Conservation (phyloP, 2,797 vertebrate species). For the Podarcis lilfordi region DNA sequence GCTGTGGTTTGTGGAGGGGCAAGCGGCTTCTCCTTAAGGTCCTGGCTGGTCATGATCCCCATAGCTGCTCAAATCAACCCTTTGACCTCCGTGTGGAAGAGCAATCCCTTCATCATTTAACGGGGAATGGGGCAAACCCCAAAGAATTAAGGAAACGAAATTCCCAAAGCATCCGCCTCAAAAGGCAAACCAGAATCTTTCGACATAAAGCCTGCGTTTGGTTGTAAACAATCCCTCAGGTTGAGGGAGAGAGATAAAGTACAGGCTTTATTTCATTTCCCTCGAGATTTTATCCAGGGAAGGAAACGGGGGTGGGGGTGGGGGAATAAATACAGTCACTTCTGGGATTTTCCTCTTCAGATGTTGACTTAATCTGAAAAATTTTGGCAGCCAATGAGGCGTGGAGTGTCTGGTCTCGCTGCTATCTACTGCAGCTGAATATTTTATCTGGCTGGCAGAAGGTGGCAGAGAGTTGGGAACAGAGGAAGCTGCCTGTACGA, state of each 20-base stretch:
- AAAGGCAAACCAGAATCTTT: not conserved
- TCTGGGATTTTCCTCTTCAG: not conserved
- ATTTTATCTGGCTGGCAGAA: not conserved
- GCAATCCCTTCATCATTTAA: too few species aligned
- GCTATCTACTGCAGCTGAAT: not conserved
- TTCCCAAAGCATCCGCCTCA: not conserved
- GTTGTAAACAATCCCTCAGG: not conserved
- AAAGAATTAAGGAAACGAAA: too few species aligned
- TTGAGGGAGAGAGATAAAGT: not conserved
- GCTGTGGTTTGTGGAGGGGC: too few species aligned
- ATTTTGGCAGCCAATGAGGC: not conserved
- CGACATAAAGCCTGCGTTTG: not conserved
- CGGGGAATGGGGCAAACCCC: too few species aligned
- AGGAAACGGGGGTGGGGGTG: not conserved
- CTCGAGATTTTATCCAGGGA: not conserved
- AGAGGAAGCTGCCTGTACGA: too few species aligned
- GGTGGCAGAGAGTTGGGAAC: accelerated
- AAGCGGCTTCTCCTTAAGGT: too few species aligned
- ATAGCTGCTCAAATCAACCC: not conserved
- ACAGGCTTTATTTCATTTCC: not conserved
- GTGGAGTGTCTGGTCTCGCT: not conserved
- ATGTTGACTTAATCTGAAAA: slow-evolving; percentile 6
- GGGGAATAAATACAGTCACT: too few species aligned
- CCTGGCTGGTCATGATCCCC: too few species aligned
- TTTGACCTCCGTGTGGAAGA: not conserved